Evolutionary conservation across 2,113 vertebrate genomes (phyloP).

Genomic region (Taxidea taxus): DNA sequence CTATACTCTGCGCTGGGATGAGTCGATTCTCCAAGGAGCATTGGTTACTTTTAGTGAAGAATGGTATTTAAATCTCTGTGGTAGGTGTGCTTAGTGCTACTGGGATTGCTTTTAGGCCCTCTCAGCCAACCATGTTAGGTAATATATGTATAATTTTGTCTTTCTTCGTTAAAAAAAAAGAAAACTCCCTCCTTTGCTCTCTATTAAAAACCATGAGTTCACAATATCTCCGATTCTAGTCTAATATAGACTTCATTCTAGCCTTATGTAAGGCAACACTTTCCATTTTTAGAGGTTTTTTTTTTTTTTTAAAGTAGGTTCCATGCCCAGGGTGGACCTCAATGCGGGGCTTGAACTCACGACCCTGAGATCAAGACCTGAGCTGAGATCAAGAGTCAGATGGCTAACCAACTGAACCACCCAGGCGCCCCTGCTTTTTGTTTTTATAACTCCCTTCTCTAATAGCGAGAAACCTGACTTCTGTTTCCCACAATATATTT

Average conservation of each 20-base stretch:
- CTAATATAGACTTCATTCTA: background rate
- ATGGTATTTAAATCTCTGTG: background rate
- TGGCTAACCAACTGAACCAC: background rate
- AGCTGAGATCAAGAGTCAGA: background rate
- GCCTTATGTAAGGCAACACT: background rate
- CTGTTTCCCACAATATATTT: background rate
- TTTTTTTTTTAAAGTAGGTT: background rate
- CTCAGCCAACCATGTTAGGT: background rate
- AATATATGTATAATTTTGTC: background rate
- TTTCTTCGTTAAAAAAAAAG: background rate
- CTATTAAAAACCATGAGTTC: background rate
- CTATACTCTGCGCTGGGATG: background rate
- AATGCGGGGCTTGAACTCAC: background rate
- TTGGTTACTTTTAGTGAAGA: background rate
- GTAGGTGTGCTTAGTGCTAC: background rate
- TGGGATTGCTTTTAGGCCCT: background rate
- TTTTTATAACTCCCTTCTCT: background rate
- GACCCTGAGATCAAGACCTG: background rate
- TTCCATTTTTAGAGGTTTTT: background rate
- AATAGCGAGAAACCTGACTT: background rate
- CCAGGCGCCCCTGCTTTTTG: background rate
- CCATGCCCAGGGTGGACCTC: background rate
- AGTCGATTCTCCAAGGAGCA: background rate
- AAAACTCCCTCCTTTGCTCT: background rate
- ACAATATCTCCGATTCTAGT: background rate